A percentile compares a stretch with the other conserved stretches of the same genome.
Evolutionary conservation across 2,888 invertebrate genomes (phyloP).

Genomic region (Polymixis lichenea): DNA sequence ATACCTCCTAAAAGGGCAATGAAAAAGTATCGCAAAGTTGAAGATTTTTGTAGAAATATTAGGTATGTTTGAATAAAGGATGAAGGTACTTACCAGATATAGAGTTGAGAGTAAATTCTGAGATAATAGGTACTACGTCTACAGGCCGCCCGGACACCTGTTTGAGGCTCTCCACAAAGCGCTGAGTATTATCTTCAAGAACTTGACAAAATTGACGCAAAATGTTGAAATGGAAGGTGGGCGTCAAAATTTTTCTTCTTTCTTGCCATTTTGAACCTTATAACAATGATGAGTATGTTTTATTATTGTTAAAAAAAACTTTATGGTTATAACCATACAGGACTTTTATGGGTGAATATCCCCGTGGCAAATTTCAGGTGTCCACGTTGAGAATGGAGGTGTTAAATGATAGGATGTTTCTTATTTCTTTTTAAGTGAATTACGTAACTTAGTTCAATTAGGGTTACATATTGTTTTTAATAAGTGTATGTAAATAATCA

Average conservation of each 20-base stretch:
- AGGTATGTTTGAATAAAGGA: neutral
- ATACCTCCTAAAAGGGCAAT: neutral
- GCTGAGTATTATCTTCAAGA: conserved; percentile 85
- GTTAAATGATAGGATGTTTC: too few relatives aligned
- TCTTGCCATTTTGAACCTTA: conserved; percentile 91
- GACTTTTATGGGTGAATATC: too few relatives aligned
- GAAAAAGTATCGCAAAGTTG: neutral
- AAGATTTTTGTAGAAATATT: too few relatives aligned
- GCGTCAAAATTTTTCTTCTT: conserved; percentile 91
- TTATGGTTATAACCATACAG: neutral
- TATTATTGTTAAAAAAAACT: neutral
- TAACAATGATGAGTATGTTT: neutral
- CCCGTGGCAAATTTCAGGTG: too few relatives aligned
- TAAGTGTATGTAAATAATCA: too few relatives aligned
- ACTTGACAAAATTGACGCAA: conserved; percentile 83
- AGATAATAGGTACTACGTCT: conserved; percentile 90
- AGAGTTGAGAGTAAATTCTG: conserved; percentile 90
- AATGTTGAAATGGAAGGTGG: conserved; percentile 92
- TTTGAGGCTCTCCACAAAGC: conserved; percentile 78
- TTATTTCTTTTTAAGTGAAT: too few relatives aligned
- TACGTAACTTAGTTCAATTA: too few relatives aligned
- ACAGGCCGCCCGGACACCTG: conserved; percentile 72
- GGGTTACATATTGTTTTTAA: too few relatives aligned
- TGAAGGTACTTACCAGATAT: conserved; percentile 91
- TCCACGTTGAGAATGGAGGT: too few relatives aligned